Base-by-base conservation (phyloP, 2,113 vertebrate genomes). In the Chionodraco myersi region DNA sequence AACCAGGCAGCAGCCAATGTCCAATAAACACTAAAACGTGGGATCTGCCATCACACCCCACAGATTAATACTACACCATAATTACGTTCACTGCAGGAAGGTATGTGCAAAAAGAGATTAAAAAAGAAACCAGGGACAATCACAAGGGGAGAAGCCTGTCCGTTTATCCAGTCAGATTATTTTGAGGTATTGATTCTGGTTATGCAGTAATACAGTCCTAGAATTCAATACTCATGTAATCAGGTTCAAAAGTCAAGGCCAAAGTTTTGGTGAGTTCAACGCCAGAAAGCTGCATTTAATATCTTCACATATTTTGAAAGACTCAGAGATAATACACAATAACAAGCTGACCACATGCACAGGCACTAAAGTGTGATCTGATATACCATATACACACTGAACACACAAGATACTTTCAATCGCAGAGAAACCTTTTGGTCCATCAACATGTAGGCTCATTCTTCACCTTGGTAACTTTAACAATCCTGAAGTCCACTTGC, bases 11-110 rank as follows among this genome's bases (percentile, higher is more conserved):
- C 65, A 68, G 41, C 36, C 36, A 36, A 36, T 18, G 67, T 56
- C 1, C 2, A 80, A 49, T 82, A 65, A 79, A 78, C n/a, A 49
- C 60, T 57, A 41, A 41, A 41, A 41, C 36, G 6, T 72, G 45
- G 56, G 26, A 72, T 21, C 47, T n/a, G 18, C 45, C 18, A 26
- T 84, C 75, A 85, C 87, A 80, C 80, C 51, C 70, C 49, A 45
- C 60, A 86, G 88, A 87, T 86, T 91, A 88, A 82, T 62, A 61
- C 74, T 69, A 75, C 81, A 5, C 83, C 79, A 83, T 64, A 84
- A 87, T 75, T 71, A 71, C 75, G 15, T 75, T 62, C 41, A 61
- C 53, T 59, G 58, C 51, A 13, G 15, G 48, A 76, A 87, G 72
- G 68, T 82, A 75, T 74, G 49, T 75, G 65, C 23, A 75, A 68